These are phyloP conservation scores for Drosophila ananassae DNA, from an alignment of 1,140 invertebrate genomes.

Conservation along the genomic window DNA sequence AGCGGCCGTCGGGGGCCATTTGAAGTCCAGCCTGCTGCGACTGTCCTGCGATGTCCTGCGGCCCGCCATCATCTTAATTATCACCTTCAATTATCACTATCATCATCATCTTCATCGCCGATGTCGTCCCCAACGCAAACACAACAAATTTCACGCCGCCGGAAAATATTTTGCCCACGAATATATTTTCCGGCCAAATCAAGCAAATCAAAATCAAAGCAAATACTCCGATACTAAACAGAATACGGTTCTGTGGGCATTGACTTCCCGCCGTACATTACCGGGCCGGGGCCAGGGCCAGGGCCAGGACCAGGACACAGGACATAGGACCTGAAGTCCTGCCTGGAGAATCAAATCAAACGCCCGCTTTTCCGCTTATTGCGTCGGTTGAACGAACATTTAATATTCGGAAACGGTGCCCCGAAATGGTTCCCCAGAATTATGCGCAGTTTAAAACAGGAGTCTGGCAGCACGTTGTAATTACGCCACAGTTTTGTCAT, in stretches of 20 bases:
- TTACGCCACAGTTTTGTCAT: slow-evolving; percentile 18
- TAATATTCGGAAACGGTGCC: neutral
- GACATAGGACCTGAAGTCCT: no score
- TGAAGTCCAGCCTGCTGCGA: slow-evolving; percentile 30
- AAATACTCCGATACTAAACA: slow-evolving; percentile 33
- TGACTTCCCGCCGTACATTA: neutral
- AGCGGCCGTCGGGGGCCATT: slow-evolving; percentile 57
- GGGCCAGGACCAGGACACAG: no score
- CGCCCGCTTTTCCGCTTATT: slow-evolving; percentile 5
- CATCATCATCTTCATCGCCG: slow-evolving; percentile 18
- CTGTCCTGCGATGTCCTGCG: slow-evolving; percentile 3
- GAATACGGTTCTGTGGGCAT: neutral
- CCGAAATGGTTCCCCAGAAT: neutral
- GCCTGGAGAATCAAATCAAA: neutral
- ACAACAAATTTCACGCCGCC: slow-evolving; percentile 55
- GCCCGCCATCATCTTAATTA: slow-evolving; percentile 14
- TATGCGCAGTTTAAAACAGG: neutral
- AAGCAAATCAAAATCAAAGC: slow-evolving; percentile 67
- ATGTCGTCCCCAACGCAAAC: slow-evolving; percentile 17
- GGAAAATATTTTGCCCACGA: slow-evolving; percentile 38
- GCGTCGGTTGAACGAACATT: neutral
- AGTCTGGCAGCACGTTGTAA: neutral
- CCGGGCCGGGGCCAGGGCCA: neutral
- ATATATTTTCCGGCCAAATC: slow-evolving; percentile 51
- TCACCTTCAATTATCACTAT: slow-evolving; percentile 57